Evolutionary conservation across 2,113 vertebrate genomes (phyloP).

Genomic region (Spea multiplicata): DNA sequence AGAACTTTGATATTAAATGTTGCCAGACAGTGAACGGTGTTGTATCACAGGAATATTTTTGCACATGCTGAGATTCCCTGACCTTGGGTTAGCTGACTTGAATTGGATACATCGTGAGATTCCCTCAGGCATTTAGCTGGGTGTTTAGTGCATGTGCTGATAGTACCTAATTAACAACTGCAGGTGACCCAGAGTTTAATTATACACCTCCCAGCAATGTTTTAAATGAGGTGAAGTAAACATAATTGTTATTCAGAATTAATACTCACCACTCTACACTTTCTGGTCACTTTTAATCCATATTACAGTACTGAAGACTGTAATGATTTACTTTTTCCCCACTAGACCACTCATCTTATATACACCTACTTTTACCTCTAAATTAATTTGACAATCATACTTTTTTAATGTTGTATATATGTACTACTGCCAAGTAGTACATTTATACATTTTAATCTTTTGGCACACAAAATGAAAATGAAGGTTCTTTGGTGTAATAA

Average conservation of each 20-base stretch:
- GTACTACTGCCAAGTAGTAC: too few species aligned
- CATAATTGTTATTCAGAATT: neutral
- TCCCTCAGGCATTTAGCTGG: slow-evolving; percentile 25
- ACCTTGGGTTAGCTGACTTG: slow-evolving; percentile 8
- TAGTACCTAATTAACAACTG: slow-evolving; percentile 32
- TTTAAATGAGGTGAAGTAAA: neutral
- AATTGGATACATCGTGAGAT: neutral
- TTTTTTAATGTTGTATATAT: too few species aligned
- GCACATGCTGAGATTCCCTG: neutral
- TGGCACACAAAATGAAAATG: too few species aligned
- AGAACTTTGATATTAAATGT: neutral
- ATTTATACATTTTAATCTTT: too few species aligned
- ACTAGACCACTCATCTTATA: too few species aligned
- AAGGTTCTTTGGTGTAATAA: too few species aligned
- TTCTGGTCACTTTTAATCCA: neutral
- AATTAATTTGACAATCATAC: too few species aligned
- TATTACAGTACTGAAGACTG: too few species aligned
- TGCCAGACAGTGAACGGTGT: neutral
- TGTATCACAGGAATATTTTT: neutral
- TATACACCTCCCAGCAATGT: slow-evolving; percentile 12
- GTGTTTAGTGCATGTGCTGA: slow-evolving; percentile 22
- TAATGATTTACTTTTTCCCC: too few species aligned
- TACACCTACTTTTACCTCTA: too few species aligned
- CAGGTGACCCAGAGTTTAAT: slow-evolving; percentile 14
- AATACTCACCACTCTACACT: neutral